phyloP scores from a whole-genome alignment of 2,113 vertebrate genomes.

The Colius striatus region DNA sequence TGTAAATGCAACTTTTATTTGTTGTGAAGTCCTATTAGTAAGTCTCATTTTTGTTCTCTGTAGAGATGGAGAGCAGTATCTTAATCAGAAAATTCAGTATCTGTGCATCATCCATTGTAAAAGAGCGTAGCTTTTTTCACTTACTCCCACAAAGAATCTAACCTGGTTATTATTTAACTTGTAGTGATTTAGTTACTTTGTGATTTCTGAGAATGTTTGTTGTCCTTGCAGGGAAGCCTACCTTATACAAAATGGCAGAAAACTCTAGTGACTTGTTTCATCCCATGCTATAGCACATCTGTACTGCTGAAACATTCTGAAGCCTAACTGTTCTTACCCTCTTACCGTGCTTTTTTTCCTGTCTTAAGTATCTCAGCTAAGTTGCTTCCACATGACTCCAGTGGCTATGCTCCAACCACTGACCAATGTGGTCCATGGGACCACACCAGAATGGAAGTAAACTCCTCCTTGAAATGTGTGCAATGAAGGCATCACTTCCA shows the following conservation, averaged over 20 bases:
- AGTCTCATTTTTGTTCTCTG: neutral
- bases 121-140: neutral
- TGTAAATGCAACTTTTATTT: neutral
- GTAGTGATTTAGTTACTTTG: no score
- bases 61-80: neutral
- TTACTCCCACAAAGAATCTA: no score
- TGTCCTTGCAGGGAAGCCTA: neutral
- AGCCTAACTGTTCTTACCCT: no score
- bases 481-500: fast-evolving
- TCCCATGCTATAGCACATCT: neutral
- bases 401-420: neutral
- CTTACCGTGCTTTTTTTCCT: neutral
- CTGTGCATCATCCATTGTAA: neutral
- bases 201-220: neutral
- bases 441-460: neutral
- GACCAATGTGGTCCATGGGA: neutral
- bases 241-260: neutral
- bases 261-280: neutral
- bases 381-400: neutral
- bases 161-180: no score
- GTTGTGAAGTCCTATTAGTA: neutral
- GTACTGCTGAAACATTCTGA: neutral
- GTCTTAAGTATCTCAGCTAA: neutral
- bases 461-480: neutral
- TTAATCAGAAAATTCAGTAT: neutral